Base-by-base conservation (phyloP, 2,113 vertebrate genomes). In the Tachysurus vachellii region DNA sequence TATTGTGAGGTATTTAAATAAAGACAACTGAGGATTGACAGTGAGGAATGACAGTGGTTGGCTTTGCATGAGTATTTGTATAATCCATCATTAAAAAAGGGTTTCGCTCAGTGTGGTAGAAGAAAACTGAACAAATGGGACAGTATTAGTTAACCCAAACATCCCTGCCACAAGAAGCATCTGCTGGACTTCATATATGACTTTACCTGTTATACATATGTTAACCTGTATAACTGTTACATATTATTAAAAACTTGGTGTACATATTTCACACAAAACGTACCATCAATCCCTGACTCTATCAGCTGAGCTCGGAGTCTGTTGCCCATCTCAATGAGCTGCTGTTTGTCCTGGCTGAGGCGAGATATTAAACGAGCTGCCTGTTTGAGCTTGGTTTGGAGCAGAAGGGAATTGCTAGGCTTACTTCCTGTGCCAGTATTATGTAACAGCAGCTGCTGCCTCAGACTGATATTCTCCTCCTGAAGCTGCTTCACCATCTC, bases 271-370 rank as follows among this genome's bases (percentile, higher is more conserved):
- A 87, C 59, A 47, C 28, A 28, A 57, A 5, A 85, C 84, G 54
- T 94, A 96, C 96, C 94, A 75, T 94, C 70, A 68, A 90, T 82
- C 84, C 92, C 90, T 81, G 87, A 57, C 7, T 88, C 84, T 82
- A 87, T 86, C 8, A 94, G 92, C 90, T 95, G 94, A 0, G 95
- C 95, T 0, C 96, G 94, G 28, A 98, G 95, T 82, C 95, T 89
- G 92, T 98, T 98, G 88, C 96, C 95, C 91, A 97, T 93, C 89
- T 97, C 97, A 68, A 97, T 95, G 85, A 99, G 95, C 87, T 97
- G 97, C 64, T 91, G 95, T 80, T 96, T 97, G 87, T 99, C 96
- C 81, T 89, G 93, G 90, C 88, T 95, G 81, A 99, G 93, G 80
- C 88, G 77, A 23, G 93, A 92, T 54, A 97, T 96, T 80, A 91